These are phyloP conservation scores for Columba janthina DNA, from an alignment of 2,113 vertebrate species.

Conservation along the genomic window DNA sequence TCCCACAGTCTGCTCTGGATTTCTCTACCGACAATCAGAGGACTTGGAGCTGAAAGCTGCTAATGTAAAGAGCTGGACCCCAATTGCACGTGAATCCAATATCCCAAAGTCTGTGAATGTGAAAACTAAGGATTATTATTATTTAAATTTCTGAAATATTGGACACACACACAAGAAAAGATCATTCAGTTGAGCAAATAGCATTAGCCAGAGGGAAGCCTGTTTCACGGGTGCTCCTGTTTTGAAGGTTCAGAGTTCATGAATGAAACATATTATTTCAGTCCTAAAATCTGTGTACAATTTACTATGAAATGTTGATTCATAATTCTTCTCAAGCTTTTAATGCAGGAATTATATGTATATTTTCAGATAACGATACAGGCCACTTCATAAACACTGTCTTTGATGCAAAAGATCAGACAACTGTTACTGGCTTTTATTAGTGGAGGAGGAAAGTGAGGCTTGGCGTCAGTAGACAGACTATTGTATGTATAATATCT, in stretches of 20 bases:
- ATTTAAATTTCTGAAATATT: neutral
- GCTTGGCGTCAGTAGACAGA: slow-evolving; percentile 58
- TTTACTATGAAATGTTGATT: slow-evolving; percentile 58
- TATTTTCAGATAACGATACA: slow-evolving; percentile 46
- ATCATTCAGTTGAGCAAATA: neutral
- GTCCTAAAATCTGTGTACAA: neutral
- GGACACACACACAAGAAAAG: neutral
- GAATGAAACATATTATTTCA: slow-evolving; percentile 12
- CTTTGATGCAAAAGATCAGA: slow-evolving; percentile 74
- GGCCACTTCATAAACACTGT: slow-evolving; percentile 64
- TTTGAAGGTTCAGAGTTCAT: neutral
- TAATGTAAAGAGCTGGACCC: neutral
- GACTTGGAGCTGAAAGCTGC: neutral
- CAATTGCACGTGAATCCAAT: neutral
- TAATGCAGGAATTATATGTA: slow-evolving; percentile 35
- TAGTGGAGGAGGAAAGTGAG: slow-evolving; percentile 41
- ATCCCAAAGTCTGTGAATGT: neutral
- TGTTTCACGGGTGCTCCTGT: neutral
- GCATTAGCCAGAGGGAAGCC: neutral
- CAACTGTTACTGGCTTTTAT: slow-evolving; percentile 68
- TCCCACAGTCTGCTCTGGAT: neutral
- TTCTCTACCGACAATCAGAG: neutral
- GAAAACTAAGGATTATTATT: neutral
- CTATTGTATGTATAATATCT: slow-evolving; percentile 42
- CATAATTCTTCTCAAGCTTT: slow-evolving; percentile 47